A percentile compares a stretch with the other conserved stretches of the same genome.
These are phyloP conservation scores for Hystrix brachyura DNA, from an alignment of 2,113 vertebrate species.

Conservation along the genomic window DNA sequence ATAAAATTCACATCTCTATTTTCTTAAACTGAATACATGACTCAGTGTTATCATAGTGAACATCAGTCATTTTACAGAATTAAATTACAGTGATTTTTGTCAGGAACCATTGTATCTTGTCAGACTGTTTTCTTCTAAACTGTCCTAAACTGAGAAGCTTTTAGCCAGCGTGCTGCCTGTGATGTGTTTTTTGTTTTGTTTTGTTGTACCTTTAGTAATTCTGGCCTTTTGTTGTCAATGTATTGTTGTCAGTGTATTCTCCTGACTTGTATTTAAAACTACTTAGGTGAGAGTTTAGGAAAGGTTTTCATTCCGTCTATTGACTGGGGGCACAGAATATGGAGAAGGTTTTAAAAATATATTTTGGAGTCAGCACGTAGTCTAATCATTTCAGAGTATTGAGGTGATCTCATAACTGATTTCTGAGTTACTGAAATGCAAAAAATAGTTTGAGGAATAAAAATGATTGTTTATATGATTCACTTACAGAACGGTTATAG, in stretches of 20 bases:
- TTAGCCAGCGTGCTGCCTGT: not conserved
- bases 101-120: not conserved
- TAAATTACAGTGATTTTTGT: slow-evolving; percentile 36
- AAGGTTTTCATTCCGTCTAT: not conserved
- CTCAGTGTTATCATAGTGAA: slow-evolving; percentile 20
- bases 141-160: slow-evolving; percentile 9
- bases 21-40: slow-evolving; percentile 37
- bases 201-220: slow-evolving; percentile 49
- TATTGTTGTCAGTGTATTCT: not conserved
- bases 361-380: not conserved
- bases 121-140: not conserved
- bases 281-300: not conserved
- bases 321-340: not conserved
- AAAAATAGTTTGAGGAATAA: not conserved
- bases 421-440: not conserved
- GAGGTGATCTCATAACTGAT: not conserved
- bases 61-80: slow-evolving; percentile 2
- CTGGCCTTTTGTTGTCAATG: not conserved
- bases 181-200: not conserved
- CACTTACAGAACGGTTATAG: not conserved
- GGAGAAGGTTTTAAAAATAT: not conserved
- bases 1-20: not conserved
- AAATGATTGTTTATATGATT: slow-evolving; percentile 4
- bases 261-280: not conserved
- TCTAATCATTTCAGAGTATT: not conserved